Evolutionary conservation across 30 jellyfish, hydroid and myxozoan species (phyloP).

Genomic region (Chrysaora quinquecirrha): DNA sequence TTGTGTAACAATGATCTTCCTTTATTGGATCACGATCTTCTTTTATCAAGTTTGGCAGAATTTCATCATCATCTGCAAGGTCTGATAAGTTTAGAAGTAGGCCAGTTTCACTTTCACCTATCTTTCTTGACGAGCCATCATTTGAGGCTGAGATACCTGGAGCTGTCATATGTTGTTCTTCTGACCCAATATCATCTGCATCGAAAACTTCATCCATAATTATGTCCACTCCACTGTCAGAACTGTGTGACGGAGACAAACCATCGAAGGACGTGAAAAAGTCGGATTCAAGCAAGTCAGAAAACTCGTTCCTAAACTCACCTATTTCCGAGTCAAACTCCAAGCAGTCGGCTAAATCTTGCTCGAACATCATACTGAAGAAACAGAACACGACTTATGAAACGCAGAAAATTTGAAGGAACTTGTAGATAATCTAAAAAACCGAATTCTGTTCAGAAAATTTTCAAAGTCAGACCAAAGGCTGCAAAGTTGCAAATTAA

Average conservation of each 20-base stretch:
- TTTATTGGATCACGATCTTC: slow-evolving; percentile 16
- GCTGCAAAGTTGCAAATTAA: neutral
- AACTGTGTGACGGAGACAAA: neutral
- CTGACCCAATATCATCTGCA: neutral
- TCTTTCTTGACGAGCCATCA: neutral
- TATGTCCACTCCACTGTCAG: neutral
- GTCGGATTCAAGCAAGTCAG: neutral
- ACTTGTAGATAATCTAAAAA: neutral
- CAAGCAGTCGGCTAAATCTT: neutral
- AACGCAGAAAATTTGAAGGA: neutral
- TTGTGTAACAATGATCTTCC: slow-evolving; percentile 63
- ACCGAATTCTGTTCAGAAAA: neutral
- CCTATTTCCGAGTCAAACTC: neutral
- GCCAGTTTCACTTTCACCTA: neutral
- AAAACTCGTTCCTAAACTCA: slow-evolving; percentile 3
- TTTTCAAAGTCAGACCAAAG: neutral
- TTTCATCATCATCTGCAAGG: neutral
- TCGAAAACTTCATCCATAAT: neutral
- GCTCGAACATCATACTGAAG: neutral
- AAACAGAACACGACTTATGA: neutral
- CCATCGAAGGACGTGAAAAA: neutral
- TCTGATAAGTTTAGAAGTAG: too few species aligned
- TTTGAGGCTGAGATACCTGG: neutral
- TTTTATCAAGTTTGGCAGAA: too few species aligned
- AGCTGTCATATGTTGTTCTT: neutral